phyloP scores from a whole-genome alignment of 2,888 invertebrate species.

The Eulithis testata region DNA sequence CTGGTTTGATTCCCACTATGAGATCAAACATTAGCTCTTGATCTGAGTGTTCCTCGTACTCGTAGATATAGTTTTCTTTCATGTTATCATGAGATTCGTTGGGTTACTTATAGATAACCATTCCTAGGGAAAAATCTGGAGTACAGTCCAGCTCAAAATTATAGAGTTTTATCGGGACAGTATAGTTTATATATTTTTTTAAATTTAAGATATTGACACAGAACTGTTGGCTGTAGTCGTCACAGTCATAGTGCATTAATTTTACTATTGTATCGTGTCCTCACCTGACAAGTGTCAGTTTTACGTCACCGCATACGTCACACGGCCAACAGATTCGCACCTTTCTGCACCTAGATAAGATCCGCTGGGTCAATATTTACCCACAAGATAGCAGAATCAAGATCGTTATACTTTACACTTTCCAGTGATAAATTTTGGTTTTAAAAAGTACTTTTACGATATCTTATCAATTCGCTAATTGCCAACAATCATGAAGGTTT shows the following conservation, averaged over 20 bases:
- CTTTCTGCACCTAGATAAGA: conserved; percentile 70
- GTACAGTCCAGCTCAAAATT: too few relatives aligned
- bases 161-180: too few relatives aligned
- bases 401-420: conserved; percentile 81
- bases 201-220: background rate
- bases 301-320: conserved; percentile 70
- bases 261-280: conserved; percentile 23
- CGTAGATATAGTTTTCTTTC: too few relatives aligned
- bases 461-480: conserved; percentile 50
- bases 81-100: too few relatives aligned
- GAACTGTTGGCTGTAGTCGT: background rate
- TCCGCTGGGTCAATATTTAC: conserved; percentile 68
- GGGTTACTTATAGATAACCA: too few relatives aligned
- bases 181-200: too few relatives aligned
- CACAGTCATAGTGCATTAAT: background rate
- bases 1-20: too few relatives aligned
- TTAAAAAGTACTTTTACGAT: conserved; percentile 49
- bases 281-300: conserved; percentile 52
- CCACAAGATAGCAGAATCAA: conserved; percentile 66
- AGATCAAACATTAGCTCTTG: too few relatives aligned
- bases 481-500: conserved; percentile 40
- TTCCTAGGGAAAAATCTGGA: too few relatives aligned
- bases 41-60: too few relatives aligned
- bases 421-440: conserved; percentile 64
- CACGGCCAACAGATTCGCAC: conserved; percentile 65